Conservation (phyloP, 2,888 invertebrate genomes). For the Luperina nickerlii region DNA sequence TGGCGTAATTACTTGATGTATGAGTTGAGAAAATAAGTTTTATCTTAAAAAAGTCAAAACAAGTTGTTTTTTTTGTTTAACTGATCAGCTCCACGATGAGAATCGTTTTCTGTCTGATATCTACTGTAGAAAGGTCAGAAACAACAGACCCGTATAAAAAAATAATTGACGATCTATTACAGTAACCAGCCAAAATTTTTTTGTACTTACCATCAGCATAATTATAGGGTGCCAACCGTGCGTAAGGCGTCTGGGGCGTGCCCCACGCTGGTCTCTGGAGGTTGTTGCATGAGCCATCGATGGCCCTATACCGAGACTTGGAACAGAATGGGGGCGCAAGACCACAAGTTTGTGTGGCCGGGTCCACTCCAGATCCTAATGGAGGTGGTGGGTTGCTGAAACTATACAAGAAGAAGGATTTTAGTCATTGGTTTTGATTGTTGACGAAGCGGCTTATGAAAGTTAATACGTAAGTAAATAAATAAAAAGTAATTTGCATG, state of each 20-base stretch:
- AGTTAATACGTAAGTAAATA: not conserved
- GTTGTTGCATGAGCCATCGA: slow-evolving; percentile 99
- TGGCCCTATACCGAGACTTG: slow-evolving; percentile 92
- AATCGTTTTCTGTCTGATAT: not conserved
- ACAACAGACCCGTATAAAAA: not conserved
- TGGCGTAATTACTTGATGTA: not conserved
- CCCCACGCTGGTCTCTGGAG: slow-evolving; percentile 95
- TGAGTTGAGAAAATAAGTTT: not conserved
- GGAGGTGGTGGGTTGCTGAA: slow-evolving; percentile 87
- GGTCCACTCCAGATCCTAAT: slow-evolving; percentile 82
- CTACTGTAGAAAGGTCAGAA: not conserved
- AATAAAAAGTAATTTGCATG: not conserved
- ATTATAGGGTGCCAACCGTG: slow-evolving; percentile 91
- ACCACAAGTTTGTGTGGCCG: slow-evolving; percentile 87
- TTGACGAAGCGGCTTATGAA: not conserved
- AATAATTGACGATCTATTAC: not conserved
- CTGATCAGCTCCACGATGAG: not conserved
- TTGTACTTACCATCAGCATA: slow-evolving; percentile 92
- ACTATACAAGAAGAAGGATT: slow-evolving; percentile 66
- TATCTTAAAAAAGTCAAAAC: not conserved
- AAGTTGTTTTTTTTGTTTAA: not conserved
- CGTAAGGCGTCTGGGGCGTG: slow-evolving; percentile 93
- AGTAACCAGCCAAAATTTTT: not conserved
- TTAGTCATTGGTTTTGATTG: not conserved
- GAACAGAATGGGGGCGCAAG: slow-evolving; percentile 86